Evolutionary conservation across 2,113 vertebrate genomes (phyloP).

Genomic region (Nerophis ophidion): DNA sequence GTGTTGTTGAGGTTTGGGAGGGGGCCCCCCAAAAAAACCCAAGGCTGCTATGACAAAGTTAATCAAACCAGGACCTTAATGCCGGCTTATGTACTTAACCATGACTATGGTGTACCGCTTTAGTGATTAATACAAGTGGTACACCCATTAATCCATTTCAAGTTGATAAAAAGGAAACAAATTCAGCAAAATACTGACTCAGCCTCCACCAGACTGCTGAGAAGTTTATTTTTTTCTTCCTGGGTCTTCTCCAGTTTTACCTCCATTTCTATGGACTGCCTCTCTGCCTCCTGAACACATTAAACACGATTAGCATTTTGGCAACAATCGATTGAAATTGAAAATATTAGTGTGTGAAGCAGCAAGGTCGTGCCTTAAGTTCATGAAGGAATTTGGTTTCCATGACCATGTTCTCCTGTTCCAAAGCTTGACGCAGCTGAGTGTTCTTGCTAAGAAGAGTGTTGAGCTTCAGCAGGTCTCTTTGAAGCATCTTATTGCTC

Average conservation of each 20-base stretch:
- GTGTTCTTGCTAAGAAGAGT: slow-evolving; percentile 68
- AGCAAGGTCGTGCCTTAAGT: slow-evolving; percentile 72
- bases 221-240: slow-evolving; percentile 78
- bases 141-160: background rate
- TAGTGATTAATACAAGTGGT: background rate
- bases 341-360: accelerated
- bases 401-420: slow-evolving; percentile 65
- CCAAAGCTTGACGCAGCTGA: slow-evolving; percentile 61
- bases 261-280: slow-evolving; percentile 75
- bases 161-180: background rate
- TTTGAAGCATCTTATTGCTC: slow-evolving; percentile 68
- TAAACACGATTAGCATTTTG: background rate
- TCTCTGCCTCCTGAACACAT: slow-evolving; percentile 75
- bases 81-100: no score
- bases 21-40: no score
- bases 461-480: slow-evolving; percentile 79
- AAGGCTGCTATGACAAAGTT: no score
- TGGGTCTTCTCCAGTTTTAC: slow-evolving; percentile 68
- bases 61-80: no score
- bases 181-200: slow-evolving; percentile 75
- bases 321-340: background rate
- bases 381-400: slow-evolving; percentile 73
- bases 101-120: no score
- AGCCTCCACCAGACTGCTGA: slow-evolving; percentile 79
- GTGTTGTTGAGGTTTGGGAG: no score